Conservation (phyloP, 2,888 invertebrate species). For the Cancer borealis region DNA sequence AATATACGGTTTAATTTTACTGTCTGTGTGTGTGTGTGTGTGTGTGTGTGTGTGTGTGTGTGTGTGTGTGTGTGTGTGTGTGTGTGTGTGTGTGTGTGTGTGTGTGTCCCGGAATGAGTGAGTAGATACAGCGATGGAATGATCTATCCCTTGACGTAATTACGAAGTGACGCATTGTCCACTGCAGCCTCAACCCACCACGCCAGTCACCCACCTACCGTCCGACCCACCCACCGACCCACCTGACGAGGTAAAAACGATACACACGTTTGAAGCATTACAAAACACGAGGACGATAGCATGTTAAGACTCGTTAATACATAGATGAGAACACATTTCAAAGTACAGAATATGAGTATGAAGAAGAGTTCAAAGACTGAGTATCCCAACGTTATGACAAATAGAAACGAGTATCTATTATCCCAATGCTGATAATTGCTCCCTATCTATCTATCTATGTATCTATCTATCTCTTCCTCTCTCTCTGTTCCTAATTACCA, state of each 20-base stretch:
- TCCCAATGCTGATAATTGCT: not conserved
- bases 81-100: not conserved
- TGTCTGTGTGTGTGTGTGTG: slow-evolving; percentile 4
- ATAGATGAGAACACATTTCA: too few species aligned
- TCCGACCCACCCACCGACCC: too few species aligned
- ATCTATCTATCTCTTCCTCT: slow-evolving; percentile 3
- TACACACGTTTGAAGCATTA: too few species aligned
- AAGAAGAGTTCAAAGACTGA: too few species aligned
- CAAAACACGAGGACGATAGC: too few species aligned
- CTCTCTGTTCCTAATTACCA: not conserved
- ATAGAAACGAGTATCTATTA: too few species aligned
- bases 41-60: slow-evolving; percentile 8
- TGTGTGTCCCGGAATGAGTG: not conserved
- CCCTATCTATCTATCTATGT: not conserved
- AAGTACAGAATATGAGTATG: too few species aligned
- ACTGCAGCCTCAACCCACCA: not conserved
- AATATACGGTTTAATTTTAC: too few species aligned
- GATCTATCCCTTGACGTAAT: not conserved
- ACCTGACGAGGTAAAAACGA: too few species aligned
- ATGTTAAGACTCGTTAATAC: too few species aligned
- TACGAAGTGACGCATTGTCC: not conserved
- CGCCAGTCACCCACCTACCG: too few species aligned
- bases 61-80: slow-evolving; percentile 14
- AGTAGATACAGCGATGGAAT: not conserved
- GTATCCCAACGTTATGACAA: too few species aligned